Base-by-base conservation (phyloP, 2,113 vertebrate species). In the Ranitomeya variabilis region DNA sequence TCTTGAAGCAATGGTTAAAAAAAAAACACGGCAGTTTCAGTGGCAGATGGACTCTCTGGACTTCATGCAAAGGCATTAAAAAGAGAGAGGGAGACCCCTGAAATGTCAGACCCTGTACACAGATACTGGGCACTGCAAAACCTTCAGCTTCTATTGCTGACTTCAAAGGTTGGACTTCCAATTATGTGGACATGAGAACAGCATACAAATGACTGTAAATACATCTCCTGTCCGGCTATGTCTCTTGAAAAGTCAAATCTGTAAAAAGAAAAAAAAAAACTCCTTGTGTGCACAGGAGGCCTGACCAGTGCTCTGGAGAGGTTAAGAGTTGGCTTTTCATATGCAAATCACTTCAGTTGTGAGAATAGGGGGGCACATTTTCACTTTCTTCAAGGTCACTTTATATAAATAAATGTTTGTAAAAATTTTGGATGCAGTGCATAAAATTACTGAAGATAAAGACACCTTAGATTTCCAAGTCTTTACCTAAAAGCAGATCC, bases 11-110 rank as follows among this genome's bases (percentile, higher is more conserved):
- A 95, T 94, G 93, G 91, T 90, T 83, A 31, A 60, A 92, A 93
- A 92, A 91, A 92, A 95, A 92, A 95, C 93, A 90, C 89, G 92
- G 94, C 94, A 95, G 95, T 94, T 92, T 87, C 91, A 90, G 92
- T 88, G 91, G 90, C 93, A 93, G 93, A 92, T 93, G 93, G 93
- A 91, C 91, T 92, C 82, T 54, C 86, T 71, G 90, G 92, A 91
- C 89, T 91, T 89, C 90, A 91, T 92, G 93, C 92, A 91, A 93
- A 93, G 91, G 91, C 92, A 92, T 93, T 92, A 92, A 91, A 91
- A 90, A 90, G 90, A 92, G 92, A 80, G 60, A 66, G 31, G 60
- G 71, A 76, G 90, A 91, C 71, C 90, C 60, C 90, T 62, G 71
- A 91, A 91, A 89, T 92, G 90, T 90, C 90, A 83, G 87, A 89